phyloP scores from a whole-genome alignment of 2,797 vertebrate species.

The Sphenodon punctatus region DNA sequence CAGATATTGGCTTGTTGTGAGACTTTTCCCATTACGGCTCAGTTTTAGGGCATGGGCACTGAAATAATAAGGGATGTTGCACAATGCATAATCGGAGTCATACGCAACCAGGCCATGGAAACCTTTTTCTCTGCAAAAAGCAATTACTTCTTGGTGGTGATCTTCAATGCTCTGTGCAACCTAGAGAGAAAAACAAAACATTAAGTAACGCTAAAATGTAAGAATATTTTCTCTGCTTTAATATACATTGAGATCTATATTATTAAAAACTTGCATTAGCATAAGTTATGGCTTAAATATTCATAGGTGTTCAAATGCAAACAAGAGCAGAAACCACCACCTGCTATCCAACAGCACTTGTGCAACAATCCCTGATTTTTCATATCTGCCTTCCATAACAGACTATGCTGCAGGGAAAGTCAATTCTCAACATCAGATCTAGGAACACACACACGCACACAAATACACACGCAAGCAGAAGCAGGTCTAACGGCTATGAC shows the following conservation, averaged over 20 bases:
- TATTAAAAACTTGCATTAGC: neutral
- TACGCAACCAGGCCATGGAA: conserved; percentile 95
- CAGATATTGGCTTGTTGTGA: conserved; percentile 97
- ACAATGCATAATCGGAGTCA: conserved; percentile 95
- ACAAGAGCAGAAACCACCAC: no score
- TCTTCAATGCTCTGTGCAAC: conserved; percentile 96
- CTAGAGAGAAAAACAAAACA: conserved; percentile 74
- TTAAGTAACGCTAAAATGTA: conserved; percentile 40
- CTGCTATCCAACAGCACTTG: no score
- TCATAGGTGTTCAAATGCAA: no score
- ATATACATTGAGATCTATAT: neutral
- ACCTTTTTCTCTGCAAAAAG: conserved; percentile 90
- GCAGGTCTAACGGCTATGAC: no score
- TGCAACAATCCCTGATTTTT: no score
- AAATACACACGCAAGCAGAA: no score
- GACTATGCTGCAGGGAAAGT: no score
- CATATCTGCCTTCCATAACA: no score
- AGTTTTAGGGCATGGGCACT: conserved; percentile 95
- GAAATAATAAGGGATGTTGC: conserved; percentile 96
- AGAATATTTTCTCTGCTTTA: neutral
- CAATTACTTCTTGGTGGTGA: conserved; percentile 96
- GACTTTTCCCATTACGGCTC: conserved; percentile 95
- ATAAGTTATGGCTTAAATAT: no score
- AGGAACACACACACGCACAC: no score
- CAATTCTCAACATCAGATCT: no score